Evolutionary conservation across 1,140 invertebrate species (phyloP).

Genomic region (Drosophila subobscura): DNA sequence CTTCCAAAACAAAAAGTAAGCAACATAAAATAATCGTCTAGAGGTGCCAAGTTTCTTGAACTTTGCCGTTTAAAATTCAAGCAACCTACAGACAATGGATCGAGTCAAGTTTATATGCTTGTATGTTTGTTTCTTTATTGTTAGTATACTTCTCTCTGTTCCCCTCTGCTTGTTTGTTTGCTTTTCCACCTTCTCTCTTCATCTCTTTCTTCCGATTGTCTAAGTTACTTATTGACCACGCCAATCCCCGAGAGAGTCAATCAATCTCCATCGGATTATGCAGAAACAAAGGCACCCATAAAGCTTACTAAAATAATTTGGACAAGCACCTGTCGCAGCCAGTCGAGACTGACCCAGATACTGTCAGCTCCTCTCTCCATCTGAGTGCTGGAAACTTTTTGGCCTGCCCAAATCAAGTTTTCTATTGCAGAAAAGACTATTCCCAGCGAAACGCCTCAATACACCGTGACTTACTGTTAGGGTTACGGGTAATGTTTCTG

Average conservation of each 20-base stretch:
- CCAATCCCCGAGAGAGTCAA: slow-evolving; percentile 47
- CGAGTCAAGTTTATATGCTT: slow-evolving; percentile 6
- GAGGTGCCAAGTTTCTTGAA: slow-evolving; percentile 55
- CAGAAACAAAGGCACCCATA: slow-evolving; percentile 35
- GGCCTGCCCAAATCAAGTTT: slow-evolving; percentile 37
- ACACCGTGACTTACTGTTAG: slow-evolving; percentile 46
- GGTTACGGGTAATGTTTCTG: slow-evolving; percentile 31
- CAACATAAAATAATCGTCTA: slow-evolving; percentile 50
- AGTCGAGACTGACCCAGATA: slow-evolving; percentile 46
- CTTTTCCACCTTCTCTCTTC: slow-evolving; percentile 3
- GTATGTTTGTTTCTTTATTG: slow-evolving; percentile 34
- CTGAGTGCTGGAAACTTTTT: slow-evolving; percentile 24
- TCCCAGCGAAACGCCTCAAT: slow-evolving; percentile 48
- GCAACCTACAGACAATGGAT: slow-evolving; percentile 44
- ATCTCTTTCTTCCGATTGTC: slow-evolving; percentile 26
- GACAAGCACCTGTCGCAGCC: slow-evolving; percentile 50
- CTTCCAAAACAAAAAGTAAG: slow-evolving; percentile 21
- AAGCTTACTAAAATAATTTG: slow-evolving; percentile 16
- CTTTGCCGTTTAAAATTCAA: slow-evolving; percentile 49
- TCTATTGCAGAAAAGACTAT: slow-evolving; percentile 46
- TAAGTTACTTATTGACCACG: slow-evolving; percentile 48
- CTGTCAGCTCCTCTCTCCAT: not conserved
- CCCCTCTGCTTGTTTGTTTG: slow-evolving; percentile 9
- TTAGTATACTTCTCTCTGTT: not conserved
- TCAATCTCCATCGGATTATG: slow-evolving; percentile 59